Base-by-base conservation (phyloP, 2,113 vertebrate genomes). In the Cololabis saira region DNA sequence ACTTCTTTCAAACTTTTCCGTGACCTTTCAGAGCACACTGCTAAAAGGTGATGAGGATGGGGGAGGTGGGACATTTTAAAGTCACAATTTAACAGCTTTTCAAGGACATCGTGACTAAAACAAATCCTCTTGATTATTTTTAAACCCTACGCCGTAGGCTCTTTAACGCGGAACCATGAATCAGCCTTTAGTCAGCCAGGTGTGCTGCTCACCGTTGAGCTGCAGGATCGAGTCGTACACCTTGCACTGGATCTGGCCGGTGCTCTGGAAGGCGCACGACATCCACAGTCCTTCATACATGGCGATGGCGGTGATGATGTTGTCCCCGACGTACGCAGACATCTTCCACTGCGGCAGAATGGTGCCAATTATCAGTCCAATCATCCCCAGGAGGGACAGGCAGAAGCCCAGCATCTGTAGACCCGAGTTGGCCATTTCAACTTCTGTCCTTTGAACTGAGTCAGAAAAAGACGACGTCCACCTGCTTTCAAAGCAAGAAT, bases 231-330 rank as follows among this genome's bases (percentile, higher is more conserved):
- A 96, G 82, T 96, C 95, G 88, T 95, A 96, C 22, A 90, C 90
- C 48, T 96, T 96, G 89, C 95, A 96, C 91, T 96, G 93, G 44
- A 93, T 93, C 40, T 94, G 93, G 1, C 93, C 93, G 1, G 93
- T 94, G 75, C 93, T 94, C 89, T 96, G 95, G 40, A 82, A 95
- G 3, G 93, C 91, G 48, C 95, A 96, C 5, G 93, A 93, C 95
- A 96, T 96, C 95, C 95, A 96, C 21, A 96, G 90, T 5, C 95
- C 95, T 48, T 94, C 91, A 75, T 96, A 96, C 91, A 95, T 93
- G 47, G 95, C 89, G 62, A 96, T 79, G 0, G 95, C 94, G 0
- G 95, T 96, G 88, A 96, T 95, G 73, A 96, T 95, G 82, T 93
- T 94, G 84, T 95, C 94, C 9, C 95, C 95, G 0, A 93, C 95